These are phyloP conservation scores for Phorcus lineatus DNA, from an alignment of 2,888 invertebrate genomes.

Conservation along the genomic window DNA sequence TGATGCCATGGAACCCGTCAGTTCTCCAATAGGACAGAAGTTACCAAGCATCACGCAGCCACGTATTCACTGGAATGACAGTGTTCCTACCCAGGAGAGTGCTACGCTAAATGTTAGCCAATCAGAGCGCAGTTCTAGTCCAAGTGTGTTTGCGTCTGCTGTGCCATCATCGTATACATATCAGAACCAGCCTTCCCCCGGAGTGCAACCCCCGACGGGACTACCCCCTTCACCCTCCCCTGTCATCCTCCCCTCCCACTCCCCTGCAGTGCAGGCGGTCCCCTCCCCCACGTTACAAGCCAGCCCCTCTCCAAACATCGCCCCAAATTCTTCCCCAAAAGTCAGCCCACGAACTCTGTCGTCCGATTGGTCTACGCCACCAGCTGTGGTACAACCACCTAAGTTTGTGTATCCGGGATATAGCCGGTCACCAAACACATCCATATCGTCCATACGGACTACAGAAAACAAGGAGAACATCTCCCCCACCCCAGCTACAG, in stretches of 20 bases:
- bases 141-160: constrained; percentile 46
- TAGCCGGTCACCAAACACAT: constrained; percentile 48
- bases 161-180: constrained; percentile 56
- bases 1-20: neutral
- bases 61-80: constrained; percentile 63
- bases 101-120: constrained; percentile 47
- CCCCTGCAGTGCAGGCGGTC: constrained; percentile 32
- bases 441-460: constrained; percentile 37
- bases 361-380: constrained; percentile 64
- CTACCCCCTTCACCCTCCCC: constrained; percentile 18
- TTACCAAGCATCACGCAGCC: constrained; percentile 61
- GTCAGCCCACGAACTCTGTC: constrained; percentile 59
- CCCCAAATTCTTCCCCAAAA: constrained; percentile 49
- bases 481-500: constrained; percentile 4
- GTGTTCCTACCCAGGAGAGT: constrained; percentile 40
- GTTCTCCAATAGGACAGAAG: constrained; percentile 49
- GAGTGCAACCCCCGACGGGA: constrained; percentile 4
- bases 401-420: constrained; percentile 69
- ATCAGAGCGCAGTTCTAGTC: constrained; percentile 25
- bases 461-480: constrained; percentile 38
- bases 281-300: constrained; percentile 36
- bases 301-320: constrained; percentile 27
- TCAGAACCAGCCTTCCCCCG: constrained; percentile 32
- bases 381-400: constrained; percentile 66
- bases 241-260: constrained; percentile 9